These are phyloP conservation scores for Microctenopoma lineatum DNA, from an alignment of 2,797 vertebrate genomes.

Conservation along the genomic window DNA sequence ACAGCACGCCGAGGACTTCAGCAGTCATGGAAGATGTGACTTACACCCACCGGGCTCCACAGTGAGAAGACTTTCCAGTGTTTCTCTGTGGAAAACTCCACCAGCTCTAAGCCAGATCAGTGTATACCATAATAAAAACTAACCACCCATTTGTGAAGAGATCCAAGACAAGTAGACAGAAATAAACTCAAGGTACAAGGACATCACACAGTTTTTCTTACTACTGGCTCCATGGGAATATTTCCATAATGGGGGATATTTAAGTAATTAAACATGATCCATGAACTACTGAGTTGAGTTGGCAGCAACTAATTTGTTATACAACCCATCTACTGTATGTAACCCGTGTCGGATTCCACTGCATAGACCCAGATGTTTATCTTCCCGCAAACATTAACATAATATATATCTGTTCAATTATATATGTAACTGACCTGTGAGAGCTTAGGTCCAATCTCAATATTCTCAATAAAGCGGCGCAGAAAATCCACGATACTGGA, in stretches of 20 bases:
- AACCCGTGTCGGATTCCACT: slow-evolving; percentile 1
- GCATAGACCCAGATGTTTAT: not conserved
- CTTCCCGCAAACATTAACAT: not conserved
- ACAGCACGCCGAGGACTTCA: slow-evolving; percentile 63
- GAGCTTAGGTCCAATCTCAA: slow-evolving; percentile 88
- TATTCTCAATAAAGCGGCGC: slow-evolving; percentile 86
- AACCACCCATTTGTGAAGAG: slow-evolving; percentile 35
- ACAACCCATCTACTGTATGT: too few relatives aligned
- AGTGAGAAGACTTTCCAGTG: slow-evolving; percentile 74
- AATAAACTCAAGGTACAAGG: slow-evolving; percentile 53
- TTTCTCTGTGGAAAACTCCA: slow-evolving; percentile 75
- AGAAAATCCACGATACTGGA: slow-evolving; percentile 88
- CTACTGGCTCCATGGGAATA: slow-evolving; percentile 31
- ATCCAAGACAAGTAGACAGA: slow-evolving; percentile 48
- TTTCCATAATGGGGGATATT: slow-evolving; percentile 25
- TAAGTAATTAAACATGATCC: slow-evolving; percentile 32
- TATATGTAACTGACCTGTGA: slow-evolving; percentile 86
- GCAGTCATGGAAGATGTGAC: slow-evolving; percentile 79
- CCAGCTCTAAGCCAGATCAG: slow-evolving; percentile 50
- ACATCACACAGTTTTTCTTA: slow-evolving; percentile 21
- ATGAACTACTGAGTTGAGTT: slow-evolving; percentile 15
- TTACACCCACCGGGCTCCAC: slow-evolving; percentile 54
- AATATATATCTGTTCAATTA: not conserved
- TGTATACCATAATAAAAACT: slow-evolving; percentile 65
- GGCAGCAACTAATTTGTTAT: not conserved